Evolutionary conservation across 2,113 vertebrate genomes (phyloP).

Genomic region (Danio rerio): DNA sequence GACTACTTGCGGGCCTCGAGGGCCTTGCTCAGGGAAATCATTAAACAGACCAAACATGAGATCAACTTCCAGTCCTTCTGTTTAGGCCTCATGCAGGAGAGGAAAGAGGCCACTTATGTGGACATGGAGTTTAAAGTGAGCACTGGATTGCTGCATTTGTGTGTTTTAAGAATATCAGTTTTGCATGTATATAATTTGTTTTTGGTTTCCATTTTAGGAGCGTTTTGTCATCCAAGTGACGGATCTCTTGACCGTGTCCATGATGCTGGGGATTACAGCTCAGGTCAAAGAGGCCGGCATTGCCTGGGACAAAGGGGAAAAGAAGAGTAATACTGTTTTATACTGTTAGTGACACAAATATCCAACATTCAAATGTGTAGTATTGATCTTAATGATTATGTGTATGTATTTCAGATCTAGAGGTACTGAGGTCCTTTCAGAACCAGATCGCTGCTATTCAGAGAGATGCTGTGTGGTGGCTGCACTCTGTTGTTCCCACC

Average conservation of each 20-base stretch:
- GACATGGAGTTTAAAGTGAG: conserved; percentile 97
- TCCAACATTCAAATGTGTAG: background rate
- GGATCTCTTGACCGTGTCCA: conserved; percentile 92
- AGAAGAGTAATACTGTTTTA: conserved; percentile 84
- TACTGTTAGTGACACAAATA: background rate
- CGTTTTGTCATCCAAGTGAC: conserved; percentile 97
- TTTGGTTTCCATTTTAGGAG: conserved; percentile 75
- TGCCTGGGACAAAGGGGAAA: conserved; percentile 99
- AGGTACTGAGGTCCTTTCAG: conserved; percentile 92
- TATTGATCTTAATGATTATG: background rate
- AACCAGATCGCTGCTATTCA: conserved; percentile 97
- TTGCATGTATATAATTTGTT: background rate
- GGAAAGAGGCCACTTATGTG: conserved; percentile 87
- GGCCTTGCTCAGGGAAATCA: conserved; percentile 93
- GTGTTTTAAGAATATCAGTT: background rate
- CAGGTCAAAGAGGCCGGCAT: conserved; percentile 97
- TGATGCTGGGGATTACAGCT: conserved; percentile 98
- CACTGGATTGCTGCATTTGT: background rate
- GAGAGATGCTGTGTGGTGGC: conserved; percentile 97
- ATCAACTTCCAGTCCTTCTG: conserved; percentile 99
- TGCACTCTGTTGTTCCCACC: conserved; percentile 93
- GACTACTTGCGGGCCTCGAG: conserved; percentile 94
- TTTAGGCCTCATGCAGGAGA: conserved; percentile 95
- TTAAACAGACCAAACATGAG: conserved; percentile 98
- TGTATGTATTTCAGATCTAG: conserved; percentile 82